Base-by-base conservation (phyloP, 2,797 vertebrate species). In the Coendou prehensilis region DNA sequence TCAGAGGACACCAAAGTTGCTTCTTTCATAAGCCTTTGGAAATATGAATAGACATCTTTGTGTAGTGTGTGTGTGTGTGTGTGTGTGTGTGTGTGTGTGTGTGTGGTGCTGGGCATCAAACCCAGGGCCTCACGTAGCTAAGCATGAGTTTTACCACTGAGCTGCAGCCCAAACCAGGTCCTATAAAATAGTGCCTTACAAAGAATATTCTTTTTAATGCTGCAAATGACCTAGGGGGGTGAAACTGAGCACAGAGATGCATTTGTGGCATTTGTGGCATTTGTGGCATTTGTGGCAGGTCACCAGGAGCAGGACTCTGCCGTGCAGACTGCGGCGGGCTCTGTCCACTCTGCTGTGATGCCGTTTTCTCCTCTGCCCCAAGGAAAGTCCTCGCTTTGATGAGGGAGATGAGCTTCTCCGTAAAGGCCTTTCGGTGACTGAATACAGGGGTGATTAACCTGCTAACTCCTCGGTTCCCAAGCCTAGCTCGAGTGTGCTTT, bases 1-100 rank as follows among this genome's bases (percentile, higher is more conserved):
- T 8, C 13, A n/a, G 28, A 67, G 14, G n/a, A 64, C 64, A 26
- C 30, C 87, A 89, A 54, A 9, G 3, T 47, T 80, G n/a, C 50
- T 91, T 69, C 79, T 89, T 91, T 94, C 37, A 41, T 76, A 54
- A 88, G 57, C n/a, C 52, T 69, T 76, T 85, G 78, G 85, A 79
- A 63, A 63, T 59, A 28, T 89, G 63, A 80, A 45, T 63, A 54
- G 28, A 33, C 18, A 4, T 56, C 37, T 76, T n/a, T n/a, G 91
- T 91, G 89, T 59, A 47, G 59, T 1, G 18, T 54, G 75, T 20
- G 45, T 33, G 26, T 47, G 80, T 15, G 73, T 50, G 73, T 47
- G 45, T 47, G 45, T 7, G 11, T 15, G n/a, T 3, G 6, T 5
- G 17, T 5, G 54, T 10, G 26, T 45, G 20, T 11, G 2, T 18